phyloP scores from a whole-genome alignment of 2,888 invertebrate genomes.

The Ceraclea dissimilis region DNA sequence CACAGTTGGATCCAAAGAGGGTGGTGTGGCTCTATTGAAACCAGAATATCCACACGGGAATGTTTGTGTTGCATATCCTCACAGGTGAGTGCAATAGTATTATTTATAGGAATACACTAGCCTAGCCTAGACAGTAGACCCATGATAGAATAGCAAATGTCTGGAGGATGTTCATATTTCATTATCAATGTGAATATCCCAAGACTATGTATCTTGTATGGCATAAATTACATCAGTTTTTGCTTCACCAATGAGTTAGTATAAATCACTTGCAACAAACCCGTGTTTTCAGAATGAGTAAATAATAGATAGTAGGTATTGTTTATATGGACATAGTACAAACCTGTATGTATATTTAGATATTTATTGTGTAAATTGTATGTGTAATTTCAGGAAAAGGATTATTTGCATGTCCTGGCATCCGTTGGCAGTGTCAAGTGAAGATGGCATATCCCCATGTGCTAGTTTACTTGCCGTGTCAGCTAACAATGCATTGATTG shows the following conservation, averaged over 20 bases:
- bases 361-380: neutral
- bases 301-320: neutral
- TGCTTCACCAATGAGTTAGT: too few species aligned
- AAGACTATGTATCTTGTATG: too few species aligned
- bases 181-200: too few species aligned
- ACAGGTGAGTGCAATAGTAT: constrained; percentile 31
- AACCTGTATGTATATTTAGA: neutral
- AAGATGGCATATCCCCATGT: constrained; percentile 47
- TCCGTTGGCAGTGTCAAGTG: constrained; percentile 54
- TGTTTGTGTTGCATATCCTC: constrained; percentile 32
- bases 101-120: too few species aligned
- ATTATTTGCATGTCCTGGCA: constrained; percentile 66
- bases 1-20: constrained; percentile 55
- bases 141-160: too few species aligned
- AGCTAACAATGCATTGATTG: constrained; percentile 50
- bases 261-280: too few species aligned
- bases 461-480: constrained; percentile 51
- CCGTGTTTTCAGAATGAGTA: too few species aligned
- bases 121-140: too few species aligned
- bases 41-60: constrained; percentile 26
- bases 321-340: neutral
- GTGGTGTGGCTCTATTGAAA: constrained; percentile 43
- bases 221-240: too few species aligned
- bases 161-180: too few species aligned
- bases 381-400: constrained; percentile 44